Evolutionary conservation across 2,797 vertebrate genomes (phyloP), one percentile per base, ranked within the genome.

Genomic region (Phoebastria nigripes): DNA sequence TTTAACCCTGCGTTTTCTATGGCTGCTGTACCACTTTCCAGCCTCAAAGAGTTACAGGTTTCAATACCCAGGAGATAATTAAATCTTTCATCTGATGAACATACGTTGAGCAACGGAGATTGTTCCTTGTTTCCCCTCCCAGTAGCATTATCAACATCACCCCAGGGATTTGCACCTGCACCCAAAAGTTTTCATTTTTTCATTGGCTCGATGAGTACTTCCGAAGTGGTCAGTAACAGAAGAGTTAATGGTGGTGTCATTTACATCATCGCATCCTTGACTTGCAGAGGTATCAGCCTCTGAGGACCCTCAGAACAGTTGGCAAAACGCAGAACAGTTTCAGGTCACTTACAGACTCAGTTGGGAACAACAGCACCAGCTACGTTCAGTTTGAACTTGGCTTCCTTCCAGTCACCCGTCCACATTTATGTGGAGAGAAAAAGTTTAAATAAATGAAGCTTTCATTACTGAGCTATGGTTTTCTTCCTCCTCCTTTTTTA

Each of bases 41-140:
- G 61, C 46, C 28, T 69, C 63, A 21, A 52, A 77, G 55, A 82
- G 24, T 51, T 77, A 84, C 19, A 63, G 41, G 71, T 92, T 93
- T 89, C 86, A 81, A 24, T 58, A 72, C 76, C 87, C 72, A 90
- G 58, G 37, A 93, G 72, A 89, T 58, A 97, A 93, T 39, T 47
- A 66, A 54, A 83, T 65, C 58, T 83, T 93, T 87, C 49, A 91
- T 69, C 72, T 91, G 49, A 73, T 49, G 49, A 95, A 69, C 11
- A 22, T 5, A 61, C 5, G 59, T 15, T 59, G 49, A 89, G 67
- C 81, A 94, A 86, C 0, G 1, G 52, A 84, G 52, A 89, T 80
- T 46, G 35, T 44, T 90, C 52, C 41, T 63, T 67, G 49, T 61
- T 90, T 77, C 59, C 37, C 41, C 35, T 87, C 73, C 62, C 81